phyloP scores from a whole-genome alignment of 2,797 vertebrate species.

The Liasis olivaceus region DNA sequence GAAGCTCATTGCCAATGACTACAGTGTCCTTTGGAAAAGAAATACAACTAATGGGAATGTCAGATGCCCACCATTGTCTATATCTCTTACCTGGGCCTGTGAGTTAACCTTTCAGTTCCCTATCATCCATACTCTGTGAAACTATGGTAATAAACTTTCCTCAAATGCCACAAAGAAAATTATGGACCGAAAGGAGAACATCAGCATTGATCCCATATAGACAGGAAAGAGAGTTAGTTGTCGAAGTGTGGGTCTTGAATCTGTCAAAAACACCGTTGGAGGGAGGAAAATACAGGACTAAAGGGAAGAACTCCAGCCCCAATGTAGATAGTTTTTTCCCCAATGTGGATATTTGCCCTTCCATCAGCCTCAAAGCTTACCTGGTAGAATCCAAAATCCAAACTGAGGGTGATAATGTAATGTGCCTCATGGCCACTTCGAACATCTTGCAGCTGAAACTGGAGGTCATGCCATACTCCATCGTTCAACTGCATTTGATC shows the following conservation, averaged over 20 bases:
- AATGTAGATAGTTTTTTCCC: background rate
- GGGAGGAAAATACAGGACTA: background rate
- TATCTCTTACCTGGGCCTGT: background rate
- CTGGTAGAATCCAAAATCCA: conserved; percentile 95
- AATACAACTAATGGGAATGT: background rate
- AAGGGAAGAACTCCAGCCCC: background rate
- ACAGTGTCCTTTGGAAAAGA: conserved; percentile 84
- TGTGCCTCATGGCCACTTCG: conserved; percentile 83
- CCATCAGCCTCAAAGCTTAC: conserved; percentile 62
- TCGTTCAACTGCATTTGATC: conserved; percentile 91
- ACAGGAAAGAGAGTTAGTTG: background rate
- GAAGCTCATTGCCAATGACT: conserved; percentile 91
- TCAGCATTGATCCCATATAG: background rate
- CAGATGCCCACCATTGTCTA: background rate
- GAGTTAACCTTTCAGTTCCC: background rate
- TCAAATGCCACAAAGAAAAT: background rate
- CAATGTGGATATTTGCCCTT: background rate
- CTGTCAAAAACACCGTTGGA: background rate
- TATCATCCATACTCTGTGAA: background rate
- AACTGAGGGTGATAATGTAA: conserved; percentile 87
- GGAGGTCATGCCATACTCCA: conserved; percentile 95
- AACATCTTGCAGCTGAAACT: conserved; percentile 89
- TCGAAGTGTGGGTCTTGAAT: background rate
- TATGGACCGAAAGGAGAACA: background rate
- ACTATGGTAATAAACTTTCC: background rate